Conservation (phyloP, 2,113 vertebrate genomes). For the Astatoreochromis straeleni region DNA sequence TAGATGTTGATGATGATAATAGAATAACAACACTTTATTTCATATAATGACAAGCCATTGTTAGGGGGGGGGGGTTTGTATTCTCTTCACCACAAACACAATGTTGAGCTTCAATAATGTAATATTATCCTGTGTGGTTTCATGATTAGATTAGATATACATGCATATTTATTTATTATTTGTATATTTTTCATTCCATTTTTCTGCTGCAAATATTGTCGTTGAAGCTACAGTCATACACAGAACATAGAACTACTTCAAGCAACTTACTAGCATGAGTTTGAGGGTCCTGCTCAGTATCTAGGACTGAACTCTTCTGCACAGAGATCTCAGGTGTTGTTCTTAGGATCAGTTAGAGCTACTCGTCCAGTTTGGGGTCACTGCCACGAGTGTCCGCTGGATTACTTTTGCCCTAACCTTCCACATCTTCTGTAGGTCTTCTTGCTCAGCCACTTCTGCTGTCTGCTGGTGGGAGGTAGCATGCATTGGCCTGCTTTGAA, state of each 20-base stretch:
- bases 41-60: neutral
- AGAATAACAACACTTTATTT: neutral
- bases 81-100: neutral
- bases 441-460: neutral
- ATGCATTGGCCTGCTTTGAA: neutral
- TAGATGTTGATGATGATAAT: neutral
- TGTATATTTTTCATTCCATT: neutral
- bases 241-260: neutral
- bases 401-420: neutral
- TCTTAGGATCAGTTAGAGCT: neutral
- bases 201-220: neutral
- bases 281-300: neutral
- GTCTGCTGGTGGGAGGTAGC: neutral
- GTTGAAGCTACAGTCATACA: neutral
- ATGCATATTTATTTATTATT: neutral
- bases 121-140: neutral
- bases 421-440: neutral
- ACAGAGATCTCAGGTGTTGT: neutral
- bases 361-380: neutral
- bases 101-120: neutral
- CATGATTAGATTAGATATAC: neutral
- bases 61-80: accelerated
- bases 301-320: neutral
- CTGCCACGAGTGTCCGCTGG: accelerated
- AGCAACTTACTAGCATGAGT: neutral